phyloP scores from a whole-genome alignment of 2,113 vertebrate genomes.

The Thermophis baileyi region DNA sequence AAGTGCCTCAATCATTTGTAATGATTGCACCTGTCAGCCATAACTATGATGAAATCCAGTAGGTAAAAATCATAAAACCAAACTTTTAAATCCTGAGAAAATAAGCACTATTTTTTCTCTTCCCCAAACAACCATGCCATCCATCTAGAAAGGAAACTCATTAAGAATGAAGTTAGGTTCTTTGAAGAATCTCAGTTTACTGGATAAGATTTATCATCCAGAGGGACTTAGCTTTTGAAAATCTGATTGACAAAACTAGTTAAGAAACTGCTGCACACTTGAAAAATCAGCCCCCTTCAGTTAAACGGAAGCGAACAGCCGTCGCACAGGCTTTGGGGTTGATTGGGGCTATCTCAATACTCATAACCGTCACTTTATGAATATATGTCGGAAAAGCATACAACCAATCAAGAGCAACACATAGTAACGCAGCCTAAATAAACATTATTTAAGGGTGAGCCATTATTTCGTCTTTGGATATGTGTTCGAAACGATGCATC shows the following conservation, averaged over 20 bases:
- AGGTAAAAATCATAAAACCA: neutral
- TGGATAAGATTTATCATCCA: neutral
- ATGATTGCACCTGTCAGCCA: neutral
- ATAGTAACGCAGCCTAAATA: neutral
- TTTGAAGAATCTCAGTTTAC: neutral
- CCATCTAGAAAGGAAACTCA: neutral
- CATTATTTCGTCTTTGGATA: neutral
- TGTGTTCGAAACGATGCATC: neutral
- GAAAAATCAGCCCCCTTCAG: neutral
- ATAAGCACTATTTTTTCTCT: neutral
- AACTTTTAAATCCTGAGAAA: neutral
- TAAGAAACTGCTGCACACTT: neutral
- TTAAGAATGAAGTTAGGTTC: no score
- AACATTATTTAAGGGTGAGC: neutral
- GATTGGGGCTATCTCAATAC: neutral
- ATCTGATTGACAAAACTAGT: neutral
- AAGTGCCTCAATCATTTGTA: neutral
- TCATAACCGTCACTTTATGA: neutral
- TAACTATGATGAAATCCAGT: neutral
- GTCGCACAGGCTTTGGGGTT: neutral
- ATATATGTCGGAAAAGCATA: neutral
- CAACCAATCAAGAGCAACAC: neutral
- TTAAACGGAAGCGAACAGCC: neutral
- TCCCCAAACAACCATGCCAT: neutral
- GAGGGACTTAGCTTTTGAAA: neutral